Evolutionary conservation across 1,140 invertebrate genomes (phyloP).

Genomic region (Drosophila navojoa): DNA sequence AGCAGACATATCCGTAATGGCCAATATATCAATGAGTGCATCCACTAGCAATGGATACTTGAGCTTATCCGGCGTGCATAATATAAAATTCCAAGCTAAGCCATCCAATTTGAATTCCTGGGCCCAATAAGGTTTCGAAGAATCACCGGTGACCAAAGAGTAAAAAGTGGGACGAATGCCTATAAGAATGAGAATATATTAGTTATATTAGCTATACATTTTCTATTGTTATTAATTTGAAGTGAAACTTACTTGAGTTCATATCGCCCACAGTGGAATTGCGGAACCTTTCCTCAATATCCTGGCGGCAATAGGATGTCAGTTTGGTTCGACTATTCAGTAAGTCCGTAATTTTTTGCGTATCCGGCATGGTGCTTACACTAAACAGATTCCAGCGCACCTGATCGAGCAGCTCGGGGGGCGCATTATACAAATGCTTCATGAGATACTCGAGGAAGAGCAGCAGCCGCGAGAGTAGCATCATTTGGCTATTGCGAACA

Average conservation of each 20-base stretch:
- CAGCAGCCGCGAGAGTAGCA: conserved; percentile 92
- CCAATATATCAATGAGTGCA: conserved; percentile 91
- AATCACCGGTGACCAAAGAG: conserved; percentile 67
- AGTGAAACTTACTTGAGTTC: conserved; percentile 54
- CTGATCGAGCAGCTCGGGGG: conserved; percentile 90
- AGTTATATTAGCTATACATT: neutral
- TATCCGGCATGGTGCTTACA: conserved; percentile 75
- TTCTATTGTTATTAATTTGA: neutral
- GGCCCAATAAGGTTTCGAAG: conserved; percentile 74
- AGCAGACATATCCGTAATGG: conserved; percentile 88
- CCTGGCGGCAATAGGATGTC: conserved; percentile 84
- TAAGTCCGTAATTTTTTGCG: conserved; percentile 72
- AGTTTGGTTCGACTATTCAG: conserved; percentile 76
- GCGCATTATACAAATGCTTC: conserved; percentile 96
- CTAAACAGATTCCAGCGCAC: conserved; percentile 85
- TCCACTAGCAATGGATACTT: conserved; percentile 95
- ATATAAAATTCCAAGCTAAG: conserved; percentile 95
- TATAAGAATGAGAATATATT: conserved; percentile 8
- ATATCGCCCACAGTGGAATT: conserved; percentile 84
- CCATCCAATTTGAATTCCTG: conserved; percentile 96
- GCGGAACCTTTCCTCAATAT: conserved; percentile 92
- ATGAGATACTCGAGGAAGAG: conserved; percentile 97
- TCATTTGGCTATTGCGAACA: conserved; percentile 88
- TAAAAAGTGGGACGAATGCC: conserved; percentile 83
- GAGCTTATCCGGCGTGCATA: conserved; percentile 94